These are phyloP conservation scores for Oncorhynchus tshawytscha DNA, from an alignment of 2,113 vertebrate genomes.

Conservation along the genomic window DNA sequence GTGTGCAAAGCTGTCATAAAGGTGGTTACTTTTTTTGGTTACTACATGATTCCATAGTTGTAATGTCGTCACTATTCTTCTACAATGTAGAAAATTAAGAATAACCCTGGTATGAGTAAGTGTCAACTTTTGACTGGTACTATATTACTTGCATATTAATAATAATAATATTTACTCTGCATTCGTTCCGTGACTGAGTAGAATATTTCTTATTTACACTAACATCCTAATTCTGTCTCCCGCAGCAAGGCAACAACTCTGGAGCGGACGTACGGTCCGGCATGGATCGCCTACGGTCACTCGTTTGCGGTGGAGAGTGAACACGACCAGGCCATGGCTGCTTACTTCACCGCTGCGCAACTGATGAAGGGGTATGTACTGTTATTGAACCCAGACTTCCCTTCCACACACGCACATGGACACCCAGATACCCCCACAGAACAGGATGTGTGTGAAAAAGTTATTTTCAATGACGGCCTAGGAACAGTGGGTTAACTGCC, in stretches of 20 bases:
- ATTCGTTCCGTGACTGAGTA: constrained; percentile 77
- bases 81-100: too few species aligned
- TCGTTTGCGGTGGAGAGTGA: constrained; percentile 98
- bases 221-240: constrained; percentile 48
- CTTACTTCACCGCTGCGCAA: constrained; percentile 98
- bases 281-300: constrained; percentile 97
- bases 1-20: too few species aligned
- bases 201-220: constrained; percentile 55
- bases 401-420: not conserved
- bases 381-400: not conserved
- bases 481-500: too few species aligned
- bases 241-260: constrained; percentile 94
- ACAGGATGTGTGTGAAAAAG: too few species aligned
- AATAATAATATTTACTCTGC: too few species aligned
- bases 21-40: too few species aligned
- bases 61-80: too few species aligned
- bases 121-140: too few species aligned
- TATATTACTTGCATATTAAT: too few species aligned
- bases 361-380: constrained; percentile 95
- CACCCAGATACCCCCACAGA: not conserved
- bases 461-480: too few species aligned
- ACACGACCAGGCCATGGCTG: constrained; percentile 98
- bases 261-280: constrained; percentile 93
- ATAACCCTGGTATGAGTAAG: too few species aligned
- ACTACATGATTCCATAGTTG: too few species aligned